Evolutionary conservation across 2,797 vertebrate species (phyloP).

Genomic region (Melanotaenia pygmaea): DNA sequence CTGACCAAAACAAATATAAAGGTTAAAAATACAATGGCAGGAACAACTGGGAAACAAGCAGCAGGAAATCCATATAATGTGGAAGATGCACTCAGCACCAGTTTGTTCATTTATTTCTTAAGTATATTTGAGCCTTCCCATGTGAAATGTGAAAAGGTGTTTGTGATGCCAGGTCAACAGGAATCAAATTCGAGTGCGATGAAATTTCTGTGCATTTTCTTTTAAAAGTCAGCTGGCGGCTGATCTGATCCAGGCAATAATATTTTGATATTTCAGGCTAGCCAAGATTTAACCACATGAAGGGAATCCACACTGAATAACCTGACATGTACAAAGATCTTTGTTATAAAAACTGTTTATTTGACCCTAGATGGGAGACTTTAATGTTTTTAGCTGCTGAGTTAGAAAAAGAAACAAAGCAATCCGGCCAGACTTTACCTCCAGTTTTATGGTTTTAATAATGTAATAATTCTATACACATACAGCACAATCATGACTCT

Average conservation of each 20-base stretch:
- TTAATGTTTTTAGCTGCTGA: conserved; percentile 27
- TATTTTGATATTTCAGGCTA: conserved; percentile 38
- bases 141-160: conserved; percentile 28
- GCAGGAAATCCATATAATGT: conserved; percentile 65
- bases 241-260: conserved; percentile 33
- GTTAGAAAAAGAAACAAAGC: neutral
- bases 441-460: conserved; percentile 15
- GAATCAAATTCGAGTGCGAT: conserved; percentile 39
- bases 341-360: conserved; percentile 18
- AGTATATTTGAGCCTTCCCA: conserved; percentile 48
- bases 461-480: conserved; percentile 28
- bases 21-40: conserved; percentile 45
- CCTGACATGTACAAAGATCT: conserved; percentile 13
- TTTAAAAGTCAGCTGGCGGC: conserved; percentile 27
- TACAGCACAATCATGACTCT: conserved; percentile 3
- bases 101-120: conserved; percentile 32
- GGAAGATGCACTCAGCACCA: conserved; percentile 49
- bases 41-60: conserved; percentile 51
- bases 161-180: conserved; percentile 24
- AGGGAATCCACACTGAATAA: conserved; percentile 27
- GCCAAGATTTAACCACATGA: conserved; percentile 25
- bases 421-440: neutral
- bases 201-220: conserved; percentile 47
- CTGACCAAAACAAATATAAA: conserved; percentile 54
- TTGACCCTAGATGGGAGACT: conserved; percentile 23